These are phyloP conservation scores for Bungarus multicinctus DNA, from an alignment of 2,113 vertebrate genomes.

Conservation along the genomic window DNA sequence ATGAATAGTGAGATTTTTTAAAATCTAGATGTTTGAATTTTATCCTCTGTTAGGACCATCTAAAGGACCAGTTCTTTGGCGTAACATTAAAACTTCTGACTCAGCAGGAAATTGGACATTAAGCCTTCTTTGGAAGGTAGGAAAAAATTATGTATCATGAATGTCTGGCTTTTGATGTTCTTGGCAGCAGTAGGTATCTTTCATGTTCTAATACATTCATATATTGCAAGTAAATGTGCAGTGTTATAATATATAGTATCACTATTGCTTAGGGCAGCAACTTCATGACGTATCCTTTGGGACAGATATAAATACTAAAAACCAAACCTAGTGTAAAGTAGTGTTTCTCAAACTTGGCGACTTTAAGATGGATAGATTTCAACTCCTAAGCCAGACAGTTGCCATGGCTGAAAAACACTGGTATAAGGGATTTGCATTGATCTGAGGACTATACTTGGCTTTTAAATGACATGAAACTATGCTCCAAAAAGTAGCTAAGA, in stretches of 20 bases:
- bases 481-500: neutral
- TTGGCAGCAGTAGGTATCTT: neutral
- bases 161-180: neutral
- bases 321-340: neutral
- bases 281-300: neutral
- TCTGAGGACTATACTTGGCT: neutral
- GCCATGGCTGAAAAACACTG: no score
- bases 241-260: neutral
- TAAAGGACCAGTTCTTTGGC: conserved; percentile 82
- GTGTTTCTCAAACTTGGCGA: no score
- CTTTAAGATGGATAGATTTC: no score
- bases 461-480: neutral
- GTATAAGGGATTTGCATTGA: neutral
- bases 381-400: no score
- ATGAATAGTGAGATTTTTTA: neutral
- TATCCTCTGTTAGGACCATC: conserved; percentile 71
- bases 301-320: neutral
- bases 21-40: neutral
- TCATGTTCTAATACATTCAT: neutral
- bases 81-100: conserved; percentile 50
- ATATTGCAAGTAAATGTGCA: neutral
- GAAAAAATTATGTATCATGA: neutral
- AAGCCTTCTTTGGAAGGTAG: conserved; percentile 86
- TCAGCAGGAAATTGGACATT: conserved; percentile 54
- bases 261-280: neutral